Percentiles rank a stretch among this genome's conserved stretches.
Evolutionary conservation across 2,113 vertebrate genomes (phyloP).

Genomic region (Vulpes lagopus): DNA sequence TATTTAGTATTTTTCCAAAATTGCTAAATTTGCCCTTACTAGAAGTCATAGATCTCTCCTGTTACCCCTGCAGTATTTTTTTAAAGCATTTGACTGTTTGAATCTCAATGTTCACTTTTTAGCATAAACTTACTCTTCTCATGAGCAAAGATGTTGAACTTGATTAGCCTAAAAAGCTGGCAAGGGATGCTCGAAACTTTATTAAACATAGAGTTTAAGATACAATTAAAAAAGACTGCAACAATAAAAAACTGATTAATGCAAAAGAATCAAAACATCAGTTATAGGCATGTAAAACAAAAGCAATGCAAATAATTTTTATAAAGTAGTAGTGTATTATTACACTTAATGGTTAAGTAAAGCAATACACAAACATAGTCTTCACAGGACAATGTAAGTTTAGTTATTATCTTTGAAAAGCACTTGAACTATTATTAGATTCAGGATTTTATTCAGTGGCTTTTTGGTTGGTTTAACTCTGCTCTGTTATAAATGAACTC

Average conservation of each 20-base stretch:
- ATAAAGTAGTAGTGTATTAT: background rate
- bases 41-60: background rate
- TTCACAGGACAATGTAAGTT: background rate
- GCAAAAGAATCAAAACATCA: background rate
- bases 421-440: background rate
- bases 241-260: background rate
- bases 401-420: background rate
- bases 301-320: background rate
- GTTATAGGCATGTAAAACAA: background rate
- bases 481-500: slow-evolving; percentile 70
- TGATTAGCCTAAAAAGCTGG: background rate
- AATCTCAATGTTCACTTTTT: background rate
- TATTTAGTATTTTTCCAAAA: background rate
- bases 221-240: background rate
- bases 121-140: background rate
- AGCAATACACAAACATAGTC: background rate
- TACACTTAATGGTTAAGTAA: background rate
- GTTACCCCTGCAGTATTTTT: background rate
- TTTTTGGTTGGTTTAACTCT: slow-evolving; percentile 61
- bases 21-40: background rate
- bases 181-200: background rate
- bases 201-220: background rate
- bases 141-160: background rate
- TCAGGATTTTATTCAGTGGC: slow-evolving; percentile 47
- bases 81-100: background rate